Percentiles rank a stretch among this genome's conserved stretches.
Evolutionary conservation across 2,797 vertebrate species (phyloP).

Genomic region (Anas flavirostris): DNA sequence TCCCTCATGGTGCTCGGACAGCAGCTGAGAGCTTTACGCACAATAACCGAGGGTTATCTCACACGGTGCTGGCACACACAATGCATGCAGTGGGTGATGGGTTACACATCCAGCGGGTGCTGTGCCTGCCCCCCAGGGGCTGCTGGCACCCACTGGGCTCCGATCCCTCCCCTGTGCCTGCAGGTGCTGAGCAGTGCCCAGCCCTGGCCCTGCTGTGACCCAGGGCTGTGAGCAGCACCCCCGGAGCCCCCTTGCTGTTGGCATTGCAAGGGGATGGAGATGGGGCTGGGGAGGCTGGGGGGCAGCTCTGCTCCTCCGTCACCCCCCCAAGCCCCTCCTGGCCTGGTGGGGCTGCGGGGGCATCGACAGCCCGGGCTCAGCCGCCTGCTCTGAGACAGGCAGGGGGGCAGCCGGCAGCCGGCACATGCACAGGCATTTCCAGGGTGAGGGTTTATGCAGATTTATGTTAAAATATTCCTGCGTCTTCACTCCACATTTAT

Average conservation of each 20-base stretch:
- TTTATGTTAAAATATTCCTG: constrained; percentile 73
- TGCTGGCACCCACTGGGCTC: not conserved
- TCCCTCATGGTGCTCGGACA: not conserved
- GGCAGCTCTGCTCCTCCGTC: not conserved
- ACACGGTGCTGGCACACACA: too few relatives aligned
- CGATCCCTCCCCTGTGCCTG: not conserved
- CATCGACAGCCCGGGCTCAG: rapidly evolving
- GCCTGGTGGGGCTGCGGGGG: rapidly evolving
- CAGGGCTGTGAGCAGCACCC: too few relatives aligned
- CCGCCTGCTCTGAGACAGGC: not conserved
- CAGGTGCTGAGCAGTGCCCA: not conserved
- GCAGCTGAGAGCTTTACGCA: rapidly evolving
- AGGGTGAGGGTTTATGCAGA: constrained; percentile 52
- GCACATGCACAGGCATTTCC: not conserved
- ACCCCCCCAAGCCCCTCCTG: not conserved
- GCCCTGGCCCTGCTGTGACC: not conserved
- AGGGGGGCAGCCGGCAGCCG: not conserved
- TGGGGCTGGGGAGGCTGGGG: not conserved
- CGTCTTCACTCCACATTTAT: constrained; percentile 28
- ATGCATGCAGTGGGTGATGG: too few relatives aligned
- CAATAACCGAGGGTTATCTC: not conserved
- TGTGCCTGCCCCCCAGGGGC: not conserved
- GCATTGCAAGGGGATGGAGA: not conserved
- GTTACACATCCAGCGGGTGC: not conserved
- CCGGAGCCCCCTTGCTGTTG: too few relatives aligned